A percentile compares a stretch with the other conserved stretches of the same genome.
These are phyloP conservation scores for Leucopsar rothschildi DNA, from an alignment of 2,113 vertebrate species.

Conservation along the genomic window DNA sequence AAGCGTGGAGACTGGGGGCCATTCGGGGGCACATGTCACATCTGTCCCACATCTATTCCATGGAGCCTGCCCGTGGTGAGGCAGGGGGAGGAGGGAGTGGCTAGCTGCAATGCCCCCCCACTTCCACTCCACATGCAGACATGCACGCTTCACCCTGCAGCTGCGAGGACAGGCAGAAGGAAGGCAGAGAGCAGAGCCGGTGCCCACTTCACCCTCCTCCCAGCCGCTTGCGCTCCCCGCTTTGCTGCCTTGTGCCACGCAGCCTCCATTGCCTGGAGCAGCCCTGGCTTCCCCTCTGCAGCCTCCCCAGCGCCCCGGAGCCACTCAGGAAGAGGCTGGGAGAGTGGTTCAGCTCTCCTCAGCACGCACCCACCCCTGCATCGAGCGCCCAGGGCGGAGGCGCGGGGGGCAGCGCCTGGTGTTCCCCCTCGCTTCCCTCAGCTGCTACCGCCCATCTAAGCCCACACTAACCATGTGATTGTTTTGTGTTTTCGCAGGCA, in stretches of 20 bases:
- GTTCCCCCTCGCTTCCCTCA: not conserved
- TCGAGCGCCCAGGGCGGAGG: not conserved
- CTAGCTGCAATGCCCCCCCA: not conserved
- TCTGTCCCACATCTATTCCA: not conserved
- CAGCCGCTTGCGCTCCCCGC: slow-evolving; percentile 36
- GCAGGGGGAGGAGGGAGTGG: not conserved
- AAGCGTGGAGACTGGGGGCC: fast-evolving
- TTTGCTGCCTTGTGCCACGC: slow-evolving; percentile 10
- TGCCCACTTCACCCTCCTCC: not conserved
- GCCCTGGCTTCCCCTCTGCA: not conserved
- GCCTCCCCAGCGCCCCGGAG: not conserved
- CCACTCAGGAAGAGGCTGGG: not conserved
- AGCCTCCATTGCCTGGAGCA: not conserved
- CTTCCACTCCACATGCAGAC: not conserved
- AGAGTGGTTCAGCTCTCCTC: not conserved
- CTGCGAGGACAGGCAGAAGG: not conserved
- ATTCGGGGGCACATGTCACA: fast-evolving
- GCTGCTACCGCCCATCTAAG: slow-evolving; percentile 63
- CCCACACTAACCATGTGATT: slow-evolving; percentile 92
- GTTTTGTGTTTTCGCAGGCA: slow-evolving; percentile 98
- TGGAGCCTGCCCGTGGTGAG: not conserved
- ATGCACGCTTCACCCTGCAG: not conserved
- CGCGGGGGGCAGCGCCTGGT: not conserved
- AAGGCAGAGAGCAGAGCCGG: not conserved
- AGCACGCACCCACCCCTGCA: not conserved